Conservation (phyloP, 1,140 invertebrate genomes). For the Polyergus mexicanus region DNA sequence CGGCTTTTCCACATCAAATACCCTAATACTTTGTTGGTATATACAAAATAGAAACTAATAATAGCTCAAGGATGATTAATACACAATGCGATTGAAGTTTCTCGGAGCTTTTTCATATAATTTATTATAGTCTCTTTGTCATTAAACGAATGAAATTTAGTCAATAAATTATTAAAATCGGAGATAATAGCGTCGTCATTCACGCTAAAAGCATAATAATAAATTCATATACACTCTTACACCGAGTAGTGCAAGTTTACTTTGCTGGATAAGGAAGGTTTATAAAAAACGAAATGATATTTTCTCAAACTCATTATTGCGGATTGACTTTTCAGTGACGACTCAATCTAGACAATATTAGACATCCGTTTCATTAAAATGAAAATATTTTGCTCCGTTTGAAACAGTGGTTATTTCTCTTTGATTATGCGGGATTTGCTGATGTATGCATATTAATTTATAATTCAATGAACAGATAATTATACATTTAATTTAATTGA, state of each 20-base stretch:
- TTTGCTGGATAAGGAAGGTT: not conserved
- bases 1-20: constrained; percentile 29
- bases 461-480: constrained; percentile 12
- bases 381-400: constrained; percentile 42
- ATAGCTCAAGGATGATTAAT: constrained; percentile 16
- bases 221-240: not conserved
- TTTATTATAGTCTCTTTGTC: not conserved
- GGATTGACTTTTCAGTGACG: constrained; percentile 41
- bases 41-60: constrained; percentile 24
- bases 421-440: constrained; percentile 19
- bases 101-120: not conserved
- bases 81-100: not conserved
- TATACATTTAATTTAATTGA: constrained; percentile 21
- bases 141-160: constrained; percentile 17
- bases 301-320: constrained; percentile 51
- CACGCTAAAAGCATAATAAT: constrained; percentile 14
- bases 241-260: not conserved
- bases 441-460: constrained; percentile 8
- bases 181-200: not conserved
- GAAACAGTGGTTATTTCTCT: constrained; percentile 58
- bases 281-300: not conserved
- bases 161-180: constrained; percentile 12
- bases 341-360: constrained; percentile 28
- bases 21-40: constrained; percentile 3
- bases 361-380: constrained; percentile 56